Base-by-base conservation (phyloP, 2,888 invertebrate genomes). In the Herminia tarsipennalis region DNA sequence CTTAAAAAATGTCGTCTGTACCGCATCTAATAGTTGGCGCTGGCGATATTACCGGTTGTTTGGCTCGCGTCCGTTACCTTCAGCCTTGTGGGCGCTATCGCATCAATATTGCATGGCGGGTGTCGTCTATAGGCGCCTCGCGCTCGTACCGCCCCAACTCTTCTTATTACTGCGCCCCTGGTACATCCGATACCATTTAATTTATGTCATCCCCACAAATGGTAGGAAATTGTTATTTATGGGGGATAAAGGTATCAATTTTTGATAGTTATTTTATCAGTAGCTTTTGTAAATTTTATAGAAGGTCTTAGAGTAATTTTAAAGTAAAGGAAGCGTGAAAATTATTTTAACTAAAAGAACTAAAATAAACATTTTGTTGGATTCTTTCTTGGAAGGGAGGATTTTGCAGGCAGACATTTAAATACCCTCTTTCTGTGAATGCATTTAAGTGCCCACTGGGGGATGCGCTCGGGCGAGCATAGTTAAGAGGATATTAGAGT, bases 81-180 rank as follows among this genome's bases (percentile, higher is more conserved):
- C 48, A n/a, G n/a, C n/a, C n/a, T n/a, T n/a, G n/a, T n/a, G n/a
- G n/a, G n/a, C 42, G 47, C 45, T 24, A 27, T 44, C 28, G 32
- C 29, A 75, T 80, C 72, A 73, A 77, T 76, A 74, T 76, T 76
- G 75, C 71, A 77, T 51, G 47, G 63, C 59, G 66, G 47, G 63
- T 60, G 66, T 72, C 62, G 50, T 44, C 44, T 56, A 49, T 67
- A 60, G 59, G 45, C 56, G 40, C 46, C 30, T 37, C 20, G n/a
- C 8, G 6, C 2, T 5, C 13, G n/a, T 14, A 3, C 41, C 55
- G 47, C 44, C 62, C 43, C 51, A 59, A 50, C 67, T 66, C 59
- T 61, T 67, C 58, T 60, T 66, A 68, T 69, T 76, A 60, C 66
- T 78, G 66, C 36, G 48, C 55, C 48, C 73, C 70, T 72, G 50